Percentiles rank a stretch among this genome's conserved stretches.
phyloP scores from a whole-genome alignment of 2,113 vertebrate genomes.

The Engystomops pustulosus region DNA sequence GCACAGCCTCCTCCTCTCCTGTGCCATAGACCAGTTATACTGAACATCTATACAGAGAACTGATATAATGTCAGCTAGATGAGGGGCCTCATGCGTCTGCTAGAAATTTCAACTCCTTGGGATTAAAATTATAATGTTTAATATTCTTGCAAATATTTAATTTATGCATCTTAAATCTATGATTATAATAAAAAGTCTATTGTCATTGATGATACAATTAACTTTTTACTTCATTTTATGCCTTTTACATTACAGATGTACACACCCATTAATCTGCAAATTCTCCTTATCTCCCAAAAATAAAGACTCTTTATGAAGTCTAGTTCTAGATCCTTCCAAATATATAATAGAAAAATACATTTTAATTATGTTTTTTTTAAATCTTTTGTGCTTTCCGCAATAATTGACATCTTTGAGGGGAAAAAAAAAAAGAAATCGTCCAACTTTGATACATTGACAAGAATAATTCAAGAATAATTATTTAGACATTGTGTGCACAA shows the following conservation, averaged over 20 bases:
- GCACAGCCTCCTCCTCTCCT: background rate
- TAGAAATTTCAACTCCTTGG: no score
- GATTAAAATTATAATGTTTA: background rate
- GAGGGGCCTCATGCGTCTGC: no score
- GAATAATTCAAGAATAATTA: constrained; percentile 51
- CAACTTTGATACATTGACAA: constrained; percentile 12
- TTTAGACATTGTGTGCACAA: constrained; percentile 19
- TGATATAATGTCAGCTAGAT: no score
- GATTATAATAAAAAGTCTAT: background rate
- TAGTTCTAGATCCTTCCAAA: background rate
- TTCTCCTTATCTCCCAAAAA: background rate
- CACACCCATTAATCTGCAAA: background rate
- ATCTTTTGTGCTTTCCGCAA: background rate
- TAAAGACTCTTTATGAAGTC: background rate
- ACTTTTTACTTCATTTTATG: no score
- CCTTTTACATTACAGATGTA: background rate
- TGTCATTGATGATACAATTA: background rate
- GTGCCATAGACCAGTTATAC: background rate
- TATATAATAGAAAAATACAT: background rate
- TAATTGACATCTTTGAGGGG: background rate
- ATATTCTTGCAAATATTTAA: background rate
- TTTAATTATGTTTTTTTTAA: background rate
- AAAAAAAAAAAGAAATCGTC: background rate
- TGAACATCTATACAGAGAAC: no score
- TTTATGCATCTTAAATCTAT: background rate